Conservation (phyloP, 2,113 vertebrate genomes). For the Lepus timidus region DNA sequence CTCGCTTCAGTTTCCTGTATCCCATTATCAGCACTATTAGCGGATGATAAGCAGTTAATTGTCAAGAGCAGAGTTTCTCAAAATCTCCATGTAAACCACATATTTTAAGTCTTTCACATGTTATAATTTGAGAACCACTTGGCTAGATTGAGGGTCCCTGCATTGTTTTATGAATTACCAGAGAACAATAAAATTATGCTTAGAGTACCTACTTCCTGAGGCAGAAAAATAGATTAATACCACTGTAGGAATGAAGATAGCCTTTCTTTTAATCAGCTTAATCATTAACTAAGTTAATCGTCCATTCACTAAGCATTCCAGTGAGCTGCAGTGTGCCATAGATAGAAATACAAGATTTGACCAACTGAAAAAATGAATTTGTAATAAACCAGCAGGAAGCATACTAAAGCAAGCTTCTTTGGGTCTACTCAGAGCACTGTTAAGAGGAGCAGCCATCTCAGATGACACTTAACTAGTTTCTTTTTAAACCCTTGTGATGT, state of each 20-base stretch:
- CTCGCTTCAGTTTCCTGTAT: neutral
- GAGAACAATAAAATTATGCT: neutral
- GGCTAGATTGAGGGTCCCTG: neutral
- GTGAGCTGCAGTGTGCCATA: neutral
- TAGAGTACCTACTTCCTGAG: neutral
- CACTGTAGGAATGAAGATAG: slow-evolving; percentile 14
- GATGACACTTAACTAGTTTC: neutral
- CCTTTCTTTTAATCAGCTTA: slow-evolving; percentile 32
- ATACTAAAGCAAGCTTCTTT: neutral
- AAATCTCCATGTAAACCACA: neutral
- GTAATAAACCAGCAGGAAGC: neutral
- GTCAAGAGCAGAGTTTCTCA: neutral
- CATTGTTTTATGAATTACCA: neutral
- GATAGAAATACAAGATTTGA: neutral
- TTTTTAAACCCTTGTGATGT: neutral
- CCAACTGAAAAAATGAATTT: neutral
- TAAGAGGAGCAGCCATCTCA: neutral
- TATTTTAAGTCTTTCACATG: neutral
- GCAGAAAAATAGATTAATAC: neutral
- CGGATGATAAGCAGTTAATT: neutral
- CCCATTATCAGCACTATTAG: neutral
- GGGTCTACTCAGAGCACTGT: neutral
- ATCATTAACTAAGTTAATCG: slow-evolving; percentile 1
- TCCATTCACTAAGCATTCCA: neutral
- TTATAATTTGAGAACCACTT: slow-evolving; percentile 21